Conservation (phyloP, 2,113 vertebrate species). For the Eubucco bourcierii region DNA sequence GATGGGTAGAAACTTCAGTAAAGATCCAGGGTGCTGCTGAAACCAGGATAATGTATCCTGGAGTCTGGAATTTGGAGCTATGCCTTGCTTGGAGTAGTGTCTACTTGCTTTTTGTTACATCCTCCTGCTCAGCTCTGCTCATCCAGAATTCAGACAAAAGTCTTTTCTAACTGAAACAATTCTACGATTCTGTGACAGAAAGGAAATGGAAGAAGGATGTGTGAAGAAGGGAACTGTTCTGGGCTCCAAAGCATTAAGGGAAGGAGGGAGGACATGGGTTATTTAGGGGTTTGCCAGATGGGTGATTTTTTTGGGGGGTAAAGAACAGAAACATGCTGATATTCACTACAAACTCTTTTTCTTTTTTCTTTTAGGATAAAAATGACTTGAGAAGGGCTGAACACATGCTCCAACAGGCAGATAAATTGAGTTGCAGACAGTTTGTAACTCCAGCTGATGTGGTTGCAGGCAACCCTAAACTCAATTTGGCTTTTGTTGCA, state of each 20-base stretch:
- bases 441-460: constrained; percentile 94
- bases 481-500: constrained; percentile 95
- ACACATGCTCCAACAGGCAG: constrained; percentile 92
- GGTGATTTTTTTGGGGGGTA: not conserved
- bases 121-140: not conserved
- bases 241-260: not conserved
- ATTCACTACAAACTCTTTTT: not conserved
- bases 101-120: not conserved
- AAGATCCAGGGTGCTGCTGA: not conserved
- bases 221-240: not conserved
- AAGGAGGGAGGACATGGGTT: not conserved
- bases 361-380: constrained; percentile 77
- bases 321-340: not conserved
- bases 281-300: not conserved
- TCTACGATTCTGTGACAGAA: not conserved
- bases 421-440: constrained; percentile 91
- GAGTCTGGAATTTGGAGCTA: not conserved
- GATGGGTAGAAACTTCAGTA: not conserved
- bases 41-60: not conserved
- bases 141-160: not conserved
- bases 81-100: not conserved
- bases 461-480: constrained; percentile 92
- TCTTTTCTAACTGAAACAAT: too few species aligned
- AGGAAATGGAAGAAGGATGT: not conserved
- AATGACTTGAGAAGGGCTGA: constrained; percentile 86